Base-by-base conservation (phyloP, 1,140 invertebrate species). In the Cherax quadricarinatus region DNA sequence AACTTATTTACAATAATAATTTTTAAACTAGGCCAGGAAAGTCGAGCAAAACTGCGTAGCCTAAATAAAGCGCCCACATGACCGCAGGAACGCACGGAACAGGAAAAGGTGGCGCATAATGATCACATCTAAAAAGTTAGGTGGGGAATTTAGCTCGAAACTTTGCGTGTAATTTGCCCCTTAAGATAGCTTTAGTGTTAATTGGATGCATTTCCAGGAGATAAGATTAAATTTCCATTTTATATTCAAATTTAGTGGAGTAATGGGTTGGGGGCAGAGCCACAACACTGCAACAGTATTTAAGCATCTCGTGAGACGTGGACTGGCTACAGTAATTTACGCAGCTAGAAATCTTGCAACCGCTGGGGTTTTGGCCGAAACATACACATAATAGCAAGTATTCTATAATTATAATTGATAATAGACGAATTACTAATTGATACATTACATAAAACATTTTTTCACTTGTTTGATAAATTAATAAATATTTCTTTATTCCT, bases 161-260 rank as follows among this genome's bases (percentile, higher is more conserved):
- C n/a, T 75, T 75, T 75, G 70, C 70, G 70, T 75, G 70, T 75
- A 75, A 75, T 75, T 75, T 75, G 70, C n/a, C 82, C 83, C 62
- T 85, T 85, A 85, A 70, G 30, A 85, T 85, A 57, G 53, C 83
- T 49, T 85, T 49, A 66, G 83, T 70, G 62, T 85, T 85, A 70
- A 66, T 85, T 85, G 62, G 62, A 85, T 70, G 62, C 60, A 70
- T 85, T 84, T 85, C 60, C 83, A 14, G 14, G 83, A 85, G 83
- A 70, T 85, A 57, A 21, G 83, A 85, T 85, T 85, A 85, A 85
- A 85, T 85, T 66, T 70, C 83, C 70, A 70, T 57, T 85, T 85
- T 85, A 85, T 85, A 85, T 85, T 85, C 83, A 85, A 85, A 85
- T 85, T 70, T 85, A n/a, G 51, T 24, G 70, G 21, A 75, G 70